These are phyloP conservation scores for Nudaria mundana DNA, from an alignment of 2,888 invertebrate species.

Conservation along the genomic window DNA sequence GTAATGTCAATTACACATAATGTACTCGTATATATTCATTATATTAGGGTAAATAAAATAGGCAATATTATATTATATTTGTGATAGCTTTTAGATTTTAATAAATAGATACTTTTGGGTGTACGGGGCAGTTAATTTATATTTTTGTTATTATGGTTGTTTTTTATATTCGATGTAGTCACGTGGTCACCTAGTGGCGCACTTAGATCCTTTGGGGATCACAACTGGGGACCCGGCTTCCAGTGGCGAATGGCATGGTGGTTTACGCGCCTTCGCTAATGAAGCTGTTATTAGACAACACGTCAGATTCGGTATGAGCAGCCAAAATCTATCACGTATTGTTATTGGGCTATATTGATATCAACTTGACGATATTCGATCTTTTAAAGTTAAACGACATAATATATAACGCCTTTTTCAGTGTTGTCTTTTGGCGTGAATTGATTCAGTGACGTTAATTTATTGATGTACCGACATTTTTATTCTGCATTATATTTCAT, in stretches of 20 bases:
- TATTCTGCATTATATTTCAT: no score
- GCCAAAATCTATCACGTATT: conserved; percentile 40
- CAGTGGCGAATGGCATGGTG: conserved; percentile 74
- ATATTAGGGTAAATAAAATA: no score
- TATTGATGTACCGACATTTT: no score
- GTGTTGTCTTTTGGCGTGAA: no score
- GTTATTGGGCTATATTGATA: conserved; percentile 53
- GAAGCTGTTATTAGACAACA: conserved; percentile 78
- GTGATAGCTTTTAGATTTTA: conserved; percentile 27
- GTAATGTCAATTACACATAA: conserved; percentile 13
- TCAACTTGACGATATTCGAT: conserved; percentile 33
- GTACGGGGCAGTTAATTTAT: conserved; percentile 17
- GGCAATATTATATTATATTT: conserved; percentile 10
- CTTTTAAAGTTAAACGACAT: no score
- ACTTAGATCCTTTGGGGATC: conserved; percentile 96
- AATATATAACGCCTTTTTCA: no score
- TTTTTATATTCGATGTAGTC: conserved; percentile 82
- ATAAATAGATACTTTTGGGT: conserved; percentile 17
- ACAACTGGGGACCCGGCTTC: conserved; percentile 84
- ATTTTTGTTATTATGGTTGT: conserved; percentile 33
- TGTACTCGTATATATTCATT: conserved; percentile 12
- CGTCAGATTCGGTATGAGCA: conserved; percentile 78
- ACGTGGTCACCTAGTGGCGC: conserved; percentile 95
- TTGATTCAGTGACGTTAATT: no score
- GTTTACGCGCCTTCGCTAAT: conserved; percentile 75